These are phyloP conservation scores for Protonemura montana DNA, from an alignment of 2,888 invertebrate genomes.

Conservation along the genomic window DNA sequence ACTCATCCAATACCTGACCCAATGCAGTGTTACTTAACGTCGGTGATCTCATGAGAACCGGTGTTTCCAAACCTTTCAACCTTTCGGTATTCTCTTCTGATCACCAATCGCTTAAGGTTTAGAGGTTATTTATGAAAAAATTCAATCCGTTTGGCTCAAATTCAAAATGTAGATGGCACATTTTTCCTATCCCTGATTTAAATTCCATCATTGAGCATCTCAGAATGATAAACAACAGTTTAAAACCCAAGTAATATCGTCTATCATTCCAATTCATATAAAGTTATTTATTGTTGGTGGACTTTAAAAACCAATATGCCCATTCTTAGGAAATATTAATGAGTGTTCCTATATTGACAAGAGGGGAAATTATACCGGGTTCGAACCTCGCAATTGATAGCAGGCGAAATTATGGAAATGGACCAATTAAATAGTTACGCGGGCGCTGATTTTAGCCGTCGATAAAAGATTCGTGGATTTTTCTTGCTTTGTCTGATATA, in stretches of 20 bases:
- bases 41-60: no score
- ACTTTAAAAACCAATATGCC: slow-evolving; percentile 21
- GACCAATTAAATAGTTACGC: slow-evolving; percentile 12
- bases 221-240: slow-evolving; percentile 21
- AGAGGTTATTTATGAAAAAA: no score
- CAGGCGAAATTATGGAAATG: not conserved
- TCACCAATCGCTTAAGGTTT: no score
- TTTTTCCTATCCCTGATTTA: not conserved
- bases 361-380: not conserved
- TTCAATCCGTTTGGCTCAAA: no score
- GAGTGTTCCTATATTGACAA: not conserved
- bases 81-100: no score
- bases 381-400: not conserved
- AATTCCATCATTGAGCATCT: not conserved
- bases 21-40: no score
- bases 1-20: no score
- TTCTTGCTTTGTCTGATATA: not conserved
- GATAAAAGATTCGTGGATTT: not conserved
- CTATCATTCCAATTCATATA: slow-evolving; percentile 25
- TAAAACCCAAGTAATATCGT: slow-evolving; percentile 28
- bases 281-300: not conserved
- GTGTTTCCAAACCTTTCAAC: no score
- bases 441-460: not conserved
- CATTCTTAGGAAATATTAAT: not conserved
- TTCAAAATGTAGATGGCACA: no score